A percentile compares a stretch with the other conserved stretches of the same genome.
Evolutionary conservation across 2,888 invertebrate genomes (phyloP).

Genomic region (Hyles lineata): DNA sequence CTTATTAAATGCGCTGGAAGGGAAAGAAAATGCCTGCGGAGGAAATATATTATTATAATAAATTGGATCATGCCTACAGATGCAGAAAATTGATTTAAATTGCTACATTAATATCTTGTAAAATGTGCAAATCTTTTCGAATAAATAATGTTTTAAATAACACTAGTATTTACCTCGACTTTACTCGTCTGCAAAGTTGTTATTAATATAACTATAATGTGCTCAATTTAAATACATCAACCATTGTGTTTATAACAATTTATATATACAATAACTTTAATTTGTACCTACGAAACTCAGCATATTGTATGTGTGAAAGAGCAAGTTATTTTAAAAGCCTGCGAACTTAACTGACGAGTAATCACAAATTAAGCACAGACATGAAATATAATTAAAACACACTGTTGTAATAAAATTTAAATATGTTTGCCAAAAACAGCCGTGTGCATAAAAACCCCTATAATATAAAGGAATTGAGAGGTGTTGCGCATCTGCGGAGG

Average conservation of each 20-base stretch:
- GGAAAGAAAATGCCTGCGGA: constrained; percentile 49
- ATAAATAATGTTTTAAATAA: background rate
- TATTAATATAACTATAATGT: too few relatives aligned
- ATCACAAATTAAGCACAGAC: background rate
- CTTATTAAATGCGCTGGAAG: constrained; percentile 57
- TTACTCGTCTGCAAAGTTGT: too few relatives aligned
- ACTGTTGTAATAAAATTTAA: background rate
- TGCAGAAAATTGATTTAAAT: constrained; percentile 9
- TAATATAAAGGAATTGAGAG: constrained; percentile 19
- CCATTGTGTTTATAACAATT: too few relatives aligned
- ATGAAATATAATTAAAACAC: background rate
- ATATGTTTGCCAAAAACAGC: background rate
- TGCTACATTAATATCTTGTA: background rate
- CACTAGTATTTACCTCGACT: too few relatives aligned
- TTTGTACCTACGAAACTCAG: too few relatives aligned
- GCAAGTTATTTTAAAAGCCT: too few relatives aligned
- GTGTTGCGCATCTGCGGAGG: constrained; percentile 13
- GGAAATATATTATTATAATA: constrained; percentile 48
- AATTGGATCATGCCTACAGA: constrained; percentile 15
- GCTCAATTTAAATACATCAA: too few relatives aligned
- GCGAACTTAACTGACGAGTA: background rate
- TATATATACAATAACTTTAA: too few relatives aligned
- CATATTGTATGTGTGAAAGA: too few relatives aligned
- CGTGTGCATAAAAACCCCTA: constrained; percentile 11
- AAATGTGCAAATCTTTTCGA: background rate